Base-by-base conservation (phyloP, 2,888 invertebrate genomes). In the Eupithecia insigniata region DNA sequence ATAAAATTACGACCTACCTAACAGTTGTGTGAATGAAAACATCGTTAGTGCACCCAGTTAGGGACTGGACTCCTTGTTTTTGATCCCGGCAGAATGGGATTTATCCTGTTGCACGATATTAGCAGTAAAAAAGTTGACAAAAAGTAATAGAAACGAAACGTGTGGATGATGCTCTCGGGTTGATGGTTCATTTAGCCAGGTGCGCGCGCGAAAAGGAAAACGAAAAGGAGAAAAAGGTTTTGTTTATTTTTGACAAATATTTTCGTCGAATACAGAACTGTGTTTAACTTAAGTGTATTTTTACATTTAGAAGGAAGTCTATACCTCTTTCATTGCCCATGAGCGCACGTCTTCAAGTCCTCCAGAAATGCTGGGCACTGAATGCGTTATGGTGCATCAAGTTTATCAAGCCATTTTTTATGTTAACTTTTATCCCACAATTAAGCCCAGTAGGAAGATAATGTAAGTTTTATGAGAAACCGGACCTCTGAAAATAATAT, bases 41-140 rank as follows among this genome's bases (percentile, higher is more conserved):
- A 39, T 60, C n/a, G 46, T 65, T 51, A 22, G 46, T 61, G 32
- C 32, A 32, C 34, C 22, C 39, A 6, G 26, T 46, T 60, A n/a
- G 61, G 34, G 43, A 74, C 74, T 75, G 70, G 78, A 76, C 73
- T 75, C 76, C 73, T 77, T 84, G 83, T 85, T 86, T 85, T 84
- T 84, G 80, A 83, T 72, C 67, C 73, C 72, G 74, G 71, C 76
- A 78, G 83, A 84, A 83, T 84, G 81, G 83, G 89, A 89, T 90
- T 90, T 89, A 85, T 86, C 86, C 86, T 84, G 82, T 83, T 82
- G 85, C 80, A 81, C 79, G 81, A 81, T 82, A 84, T 82, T 79
- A 76, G 78, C 77, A 76, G 79, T 75, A 80, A 83, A 85, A 79
- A 82, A 75, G 68, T 79, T 81, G 74, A 77, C 75, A 80, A 81